phyloP scores from a whole-genome alignment of 2,888 invertebrate species.

The Maniola hyperantus region DNA sequence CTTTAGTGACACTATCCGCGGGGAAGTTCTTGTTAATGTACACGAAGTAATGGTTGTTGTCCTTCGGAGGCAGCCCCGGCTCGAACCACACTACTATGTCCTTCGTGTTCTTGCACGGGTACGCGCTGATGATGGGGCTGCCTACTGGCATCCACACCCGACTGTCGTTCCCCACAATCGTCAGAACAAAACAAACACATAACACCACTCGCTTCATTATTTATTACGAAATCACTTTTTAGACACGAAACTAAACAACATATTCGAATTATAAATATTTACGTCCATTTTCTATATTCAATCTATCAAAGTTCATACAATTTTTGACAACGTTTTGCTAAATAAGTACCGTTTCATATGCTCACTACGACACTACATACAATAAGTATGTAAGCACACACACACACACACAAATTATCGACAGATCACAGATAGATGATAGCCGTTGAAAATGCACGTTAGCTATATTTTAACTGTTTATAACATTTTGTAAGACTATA shows the following conservation, averaged over 20 bases:
- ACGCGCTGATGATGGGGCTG: constrained; percentile 21
- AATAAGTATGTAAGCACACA: too few relatives aligned
- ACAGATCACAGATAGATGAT: too few relatives aligned
- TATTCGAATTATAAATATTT: not conserved
- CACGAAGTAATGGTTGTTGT: constrained; percentile 30
- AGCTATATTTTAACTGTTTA: too few relatives aligned
- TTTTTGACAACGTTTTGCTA: too few relatives aligned
- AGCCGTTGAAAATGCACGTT: too few relatives aligned
- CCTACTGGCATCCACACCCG: constrained; percentile 19
- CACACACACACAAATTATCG: too few relatives aligned
- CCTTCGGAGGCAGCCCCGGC: constrained; percentile 27
- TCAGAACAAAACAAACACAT: not conserved
- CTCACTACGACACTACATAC: too few relatives aligned
- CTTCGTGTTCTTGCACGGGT: constrained; percentile 25
- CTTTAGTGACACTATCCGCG: not conserved
- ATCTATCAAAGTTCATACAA: too few relatives aligned
- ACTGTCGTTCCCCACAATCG: not conserved
- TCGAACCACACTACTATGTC: constrained; percentile 32
- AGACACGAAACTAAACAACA: not conserved
- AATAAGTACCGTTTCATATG: too few relatives aligned
- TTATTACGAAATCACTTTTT: not conserved
- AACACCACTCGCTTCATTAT: not conserved
- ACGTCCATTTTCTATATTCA: too few relatives aligned
- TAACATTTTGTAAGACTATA: too few relatives aligned
- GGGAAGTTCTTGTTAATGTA: constrained; percentile 24